Evolutionary conservation across 1,140 invertebrate species (phyloP).

Genomic region (Apis florea): DNA sequence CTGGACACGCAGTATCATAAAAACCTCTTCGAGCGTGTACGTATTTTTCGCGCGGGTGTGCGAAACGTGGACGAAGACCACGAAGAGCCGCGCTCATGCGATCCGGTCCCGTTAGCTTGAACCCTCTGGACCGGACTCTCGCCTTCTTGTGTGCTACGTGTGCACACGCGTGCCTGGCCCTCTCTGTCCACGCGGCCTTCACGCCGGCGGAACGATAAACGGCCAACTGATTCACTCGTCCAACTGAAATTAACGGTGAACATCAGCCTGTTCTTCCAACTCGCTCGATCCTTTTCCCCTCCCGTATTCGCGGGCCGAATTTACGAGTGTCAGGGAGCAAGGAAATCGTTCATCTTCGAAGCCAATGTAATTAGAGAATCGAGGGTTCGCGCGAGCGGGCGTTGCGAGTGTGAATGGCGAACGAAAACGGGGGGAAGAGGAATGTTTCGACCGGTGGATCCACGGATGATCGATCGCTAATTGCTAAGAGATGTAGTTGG

Average conservation of each 20-base stretch:
- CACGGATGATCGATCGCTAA: no score
- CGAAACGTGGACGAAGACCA: slow-evolving; percentile 37
- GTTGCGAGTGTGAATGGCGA: no score
- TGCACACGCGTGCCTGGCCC: background rate
- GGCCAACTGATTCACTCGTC: slow-evolving; percentile 44
- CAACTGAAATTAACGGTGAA: slow-evolving; percentile 71
- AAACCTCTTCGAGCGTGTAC: slow-evolving; percentile 31
- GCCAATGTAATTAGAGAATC: slow-evolving; percentile 37
- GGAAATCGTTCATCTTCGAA: slow-evolving; percentile 34
- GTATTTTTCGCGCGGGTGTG: slow-evolving; percentile 38
- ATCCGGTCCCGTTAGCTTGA: slow-evolving; percentile 75
- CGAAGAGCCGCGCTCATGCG: slow-evolving; percentile 57
- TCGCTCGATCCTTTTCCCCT: background rate
- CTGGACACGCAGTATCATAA: slow-evolving; percentile 35
- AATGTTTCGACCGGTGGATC: no score
- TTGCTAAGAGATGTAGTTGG: no score
- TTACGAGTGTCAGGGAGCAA: background rate
- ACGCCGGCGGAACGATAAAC: slow-evolving; percentile 46
- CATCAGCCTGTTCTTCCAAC: slow-evolving; percentile 62
- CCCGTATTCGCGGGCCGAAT: no score
- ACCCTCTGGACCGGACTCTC: slow-evolving; percentile 69
- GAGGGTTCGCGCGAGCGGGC: background rate
- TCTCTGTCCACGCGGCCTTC: slow-evolving; percentile 40
- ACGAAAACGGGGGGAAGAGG: no score
- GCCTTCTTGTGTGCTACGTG: slow-evolving; percentile 33